Evolutionary conservation across 2,888 invertebrate species (phyloP), one percentile per base, ranked within the genome.

Genomic region (Cheilosia impressa): DNA sequence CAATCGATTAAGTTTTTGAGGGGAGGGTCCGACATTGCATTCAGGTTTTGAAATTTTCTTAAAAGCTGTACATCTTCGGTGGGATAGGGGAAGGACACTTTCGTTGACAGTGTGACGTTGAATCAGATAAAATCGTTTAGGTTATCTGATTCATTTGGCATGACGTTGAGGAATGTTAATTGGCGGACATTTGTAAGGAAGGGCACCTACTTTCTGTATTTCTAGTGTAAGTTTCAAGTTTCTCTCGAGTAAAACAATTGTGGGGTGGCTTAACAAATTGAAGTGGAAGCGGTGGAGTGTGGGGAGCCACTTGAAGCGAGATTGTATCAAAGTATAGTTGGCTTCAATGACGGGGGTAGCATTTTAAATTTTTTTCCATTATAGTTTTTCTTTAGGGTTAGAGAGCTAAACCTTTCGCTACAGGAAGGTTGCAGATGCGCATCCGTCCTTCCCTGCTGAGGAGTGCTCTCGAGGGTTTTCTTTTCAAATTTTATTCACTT

Each of bases 1-100:
- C 72, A 77, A 85, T 85, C 81, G 85, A 81, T 81, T 80, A 68
- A 71, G 75, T 76, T 77, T 66, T 53, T 52, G 45, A 55, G 31
- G 22, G 17, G 22, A 2, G 31, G 34, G n/a, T 62, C 50, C 50
- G 7, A 13, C 45, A 57, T 47, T 63, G 71, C 63, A 63, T 57
- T 73, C 63, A 55, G 68, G 6, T 72, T 78, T 73, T 69, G 79
- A 60, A 69, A 22, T 75, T 75, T 43, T 43, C 34, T 3, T 19
- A 55, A 27, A 72, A 77, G 52, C 53, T 53, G 24, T 15, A 27
- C 50, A 34, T 53, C 47, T 22, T 62, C 13, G 31, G 50, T n/a
- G 71, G 41, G 24, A 31, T 22, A 10, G 19, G 62, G 9, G 24
- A 2, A 15, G 31, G 15, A 6, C 45, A 52, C 43, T 53, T 4